Evolutionary conservation across 2,888 invertebrate species (phyloP).

Genomic region (Idaea biselata): DNA sequence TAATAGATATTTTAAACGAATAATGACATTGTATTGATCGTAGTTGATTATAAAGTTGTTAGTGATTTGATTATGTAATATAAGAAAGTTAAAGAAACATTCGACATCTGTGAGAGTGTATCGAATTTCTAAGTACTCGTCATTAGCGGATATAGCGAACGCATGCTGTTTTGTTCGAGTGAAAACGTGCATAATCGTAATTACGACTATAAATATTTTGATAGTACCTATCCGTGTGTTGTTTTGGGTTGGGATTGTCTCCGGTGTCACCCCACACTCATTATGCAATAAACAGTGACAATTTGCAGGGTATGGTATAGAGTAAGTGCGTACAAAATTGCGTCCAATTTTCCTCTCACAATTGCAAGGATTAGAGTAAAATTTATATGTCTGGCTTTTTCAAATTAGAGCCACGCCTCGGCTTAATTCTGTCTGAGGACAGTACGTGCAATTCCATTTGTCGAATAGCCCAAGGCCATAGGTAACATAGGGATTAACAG

Average conservation of each 20-base stretch:
- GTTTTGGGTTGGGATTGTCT: conserved; percentile 45
- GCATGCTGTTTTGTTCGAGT: conserved; percentile 35
- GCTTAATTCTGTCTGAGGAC: conserved; percentile 63
- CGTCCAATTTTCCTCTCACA: conserved; percentile 72
- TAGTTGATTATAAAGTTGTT: too few species aligned
- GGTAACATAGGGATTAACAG: conserved; percentile 44
- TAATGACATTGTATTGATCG: too few species aligned
- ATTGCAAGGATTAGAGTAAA: conserved; percentile 71
- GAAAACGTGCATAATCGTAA: conserved; percentile 37
- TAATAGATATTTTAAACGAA: conserved; percentile 8
- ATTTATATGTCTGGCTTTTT: conserved; percentile 79
- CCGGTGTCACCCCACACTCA: conserved; percentile 51
- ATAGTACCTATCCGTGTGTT: conserved; percentile 19
- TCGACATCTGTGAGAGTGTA: conserved; percentile 61
- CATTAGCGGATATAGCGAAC: conserved; percentile 34
- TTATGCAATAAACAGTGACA: conserved; percentile 63
- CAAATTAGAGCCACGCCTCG: conserved; percentile 65
- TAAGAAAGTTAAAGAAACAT: conserved; percentile 46
- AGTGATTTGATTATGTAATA: conserved; percentile 22
- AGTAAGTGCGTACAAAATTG: conserved; percentile 62
- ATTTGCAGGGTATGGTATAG: conserved; percentile 66
- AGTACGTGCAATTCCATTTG: conserved; percentile 55
- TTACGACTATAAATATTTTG: conserved; percentile 36
- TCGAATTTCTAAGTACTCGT: conserved; percentile 56
- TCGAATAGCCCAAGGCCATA: conserved; percentile 47